A percentile compares a stretch with the other conserved stretches of the same genome.
phyloP scores from a whole-genome alignment of 2,113 vertebrate genomes.

The Origma solitaria region DNA sequence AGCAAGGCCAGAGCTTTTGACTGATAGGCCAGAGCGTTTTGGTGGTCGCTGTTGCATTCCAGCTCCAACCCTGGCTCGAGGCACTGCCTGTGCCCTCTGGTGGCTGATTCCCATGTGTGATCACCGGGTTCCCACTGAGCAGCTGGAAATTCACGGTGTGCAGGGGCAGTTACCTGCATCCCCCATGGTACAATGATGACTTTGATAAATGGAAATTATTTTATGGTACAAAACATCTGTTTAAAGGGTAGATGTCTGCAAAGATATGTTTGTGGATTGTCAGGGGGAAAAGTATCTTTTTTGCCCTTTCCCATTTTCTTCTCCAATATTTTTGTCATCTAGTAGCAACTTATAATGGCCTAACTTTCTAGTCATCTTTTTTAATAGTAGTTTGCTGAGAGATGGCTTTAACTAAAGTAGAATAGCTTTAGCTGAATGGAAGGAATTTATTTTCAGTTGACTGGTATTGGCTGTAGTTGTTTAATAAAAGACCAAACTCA shows the following conservation, averaged over 20 bases:
- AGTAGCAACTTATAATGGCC: background rate
- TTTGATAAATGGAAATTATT: background rate
- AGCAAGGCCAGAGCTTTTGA: background rate
- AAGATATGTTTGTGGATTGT: background rate
- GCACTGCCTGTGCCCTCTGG: background rate
- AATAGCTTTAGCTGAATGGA: background rate
- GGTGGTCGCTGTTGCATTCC: background rate
- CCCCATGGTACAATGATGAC: background rate
- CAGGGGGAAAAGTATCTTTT: background rate
- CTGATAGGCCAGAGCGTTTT: background rate
- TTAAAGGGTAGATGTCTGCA: background rate
- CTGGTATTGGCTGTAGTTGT: background rate
- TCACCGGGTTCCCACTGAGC: accelerated
- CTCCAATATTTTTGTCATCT: background rate
- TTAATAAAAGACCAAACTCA: background rate
- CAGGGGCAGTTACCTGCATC: background rate
- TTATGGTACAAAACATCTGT: accelerated
- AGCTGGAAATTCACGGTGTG: accelerated
- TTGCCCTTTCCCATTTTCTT: background rate
- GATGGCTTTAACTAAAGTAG: background rate
- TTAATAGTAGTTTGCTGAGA: background rate
- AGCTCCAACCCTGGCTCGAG: background rate
- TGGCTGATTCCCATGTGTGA: background rate
- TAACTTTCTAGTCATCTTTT: background rate
- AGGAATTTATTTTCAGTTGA: background rate